Evolutionary conservation across 2,888 invertebrate species (phyloP), one percentile per base, ranked within the genome.

Genomic region (Cryptus armator): DNA sequence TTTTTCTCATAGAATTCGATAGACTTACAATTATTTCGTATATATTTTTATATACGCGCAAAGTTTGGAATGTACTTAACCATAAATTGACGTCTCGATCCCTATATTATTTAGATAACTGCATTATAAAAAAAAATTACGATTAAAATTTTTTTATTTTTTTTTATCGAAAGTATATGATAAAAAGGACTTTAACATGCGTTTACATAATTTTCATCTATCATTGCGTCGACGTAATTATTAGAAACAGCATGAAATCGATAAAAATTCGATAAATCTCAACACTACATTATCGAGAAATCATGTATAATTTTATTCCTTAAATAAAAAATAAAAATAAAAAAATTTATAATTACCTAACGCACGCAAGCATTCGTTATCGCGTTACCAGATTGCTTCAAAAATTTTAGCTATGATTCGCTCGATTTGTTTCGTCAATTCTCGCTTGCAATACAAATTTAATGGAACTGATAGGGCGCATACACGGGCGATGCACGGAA

Each of bases 351-450:
- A 53, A 56, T 72, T 37, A 7, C 24, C 12, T 10, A 16, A 16
- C 12, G n/a, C 64, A 43, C 71, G 56, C 56, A 19, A 7, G 56
- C 56, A 56, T 19, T 24, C 56, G 56, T 56, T 56, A 56, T 56
- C 56, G 56, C 19, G 19, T 10, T 12, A 19, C 56, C 19, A 56
- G 53, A 4, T 24, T 19, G 56, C 19, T 56, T 10, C 19, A 24
- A 56, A n/a, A 56, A 56, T 4, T 37, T 72, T 72, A 19, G 2
- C 53, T 37, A 12, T 19, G 71, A 56, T 56, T 72, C 56, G 71
- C 71, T 72, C 56, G 71, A 56, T 56, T 72, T 72, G 32, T 32
- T 72, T 72, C 71, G 56, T 72, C 71, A 72, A 72, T 56, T 56
- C 32, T 56, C 19, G 56, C 56, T 24, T 56, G 24, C 56, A 6